Conservation (phyloP, 1,140 invertebrate genomes). For the Neomicropteryx cornuta region DNA sequence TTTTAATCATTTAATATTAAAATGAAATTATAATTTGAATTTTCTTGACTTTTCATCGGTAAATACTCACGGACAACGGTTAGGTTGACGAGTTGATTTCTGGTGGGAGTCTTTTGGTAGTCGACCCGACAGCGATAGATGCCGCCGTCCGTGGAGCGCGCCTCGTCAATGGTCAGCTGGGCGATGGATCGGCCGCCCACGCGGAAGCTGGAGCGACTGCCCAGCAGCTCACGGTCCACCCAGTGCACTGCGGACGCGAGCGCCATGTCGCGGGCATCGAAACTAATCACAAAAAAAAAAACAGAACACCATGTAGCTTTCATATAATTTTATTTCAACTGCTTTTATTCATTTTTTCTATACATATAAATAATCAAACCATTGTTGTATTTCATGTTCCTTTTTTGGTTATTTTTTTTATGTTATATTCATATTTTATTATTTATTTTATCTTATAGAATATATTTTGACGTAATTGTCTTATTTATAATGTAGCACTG, state of each 20-base stretch:
- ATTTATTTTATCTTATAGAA: too few relatives aligned
- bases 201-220: conserved; percentile 38
- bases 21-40: not conserved
- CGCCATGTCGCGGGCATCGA: conserved; percentile 39
- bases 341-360: too few relatives aligned
- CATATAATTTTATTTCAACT: too few relatives aligned
- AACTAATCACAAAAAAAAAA: too few relatives aligned
- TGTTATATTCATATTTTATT: too few relatives aligned
- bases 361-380: too few relatives aligned
- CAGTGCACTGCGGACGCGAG: conserved; percentile 36
- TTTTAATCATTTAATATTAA: not conserved
- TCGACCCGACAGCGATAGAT: conserved; percentile 62
- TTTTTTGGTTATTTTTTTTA: too few relatives aligned
- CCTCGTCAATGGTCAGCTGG: conserved; percentile 44
- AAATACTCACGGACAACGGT: conserved; percentile 59
- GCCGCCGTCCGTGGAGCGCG: conserved; percentile 51
- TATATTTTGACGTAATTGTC: too few relatives aligned
- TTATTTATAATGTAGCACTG: too few relatives aligned
- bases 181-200: conserved; percentile 37
- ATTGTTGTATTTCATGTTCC: too few relatives aligned
- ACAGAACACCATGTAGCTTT: too few relatives aligned
- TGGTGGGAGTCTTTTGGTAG: conserved; percentile 60
- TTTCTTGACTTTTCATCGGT: not conserved
- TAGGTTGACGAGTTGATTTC: conserved; percentile 59
- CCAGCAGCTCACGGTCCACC: conserved; percentile 38